These are phyloP conservation scores for Creontiades dilutus DNA, from an alignment of 2,888 invertebrate species.

Conservation along the genomic window DNA sequence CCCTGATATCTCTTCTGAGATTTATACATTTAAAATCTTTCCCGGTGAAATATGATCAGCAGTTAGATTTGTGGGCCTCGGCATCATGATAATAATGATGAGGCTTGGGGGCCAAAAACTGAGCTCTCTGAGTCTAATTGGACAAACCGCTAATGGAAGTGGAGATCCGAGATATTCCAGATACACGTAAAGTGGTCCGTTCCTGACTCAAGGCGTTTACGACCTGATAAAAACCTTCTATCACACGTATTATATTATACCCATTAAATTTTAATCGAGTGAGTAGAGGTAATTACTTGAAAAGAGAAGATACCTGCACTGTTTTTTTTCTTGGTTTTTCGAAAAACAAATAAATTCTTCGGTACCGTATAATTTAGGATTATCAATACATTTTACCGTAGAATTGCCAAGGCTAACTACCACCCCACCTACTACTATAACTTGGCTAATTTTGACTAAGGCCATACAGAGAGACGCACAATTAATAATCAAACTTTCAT, in stretches of 20 bases:
- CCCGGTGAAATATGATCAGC: background rate
- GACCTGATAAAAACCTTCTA: background rate
- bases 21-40: background rate
- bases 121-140: slow-evolving; percentile 15
- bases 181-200: slow-evolving; percentile 18
- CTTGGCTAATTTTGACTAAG: too few relatives aligned
- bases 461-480: too few relatives aligned
- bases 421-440: too few relatives aligned
- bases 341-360: too few relatives aligned
- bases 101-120: background rate
- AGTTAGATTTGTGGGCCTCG: background rate
- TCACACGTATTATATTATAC: slow-evolving; percentile 9
- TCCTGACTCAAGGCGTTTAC: slow-evolving; percentile 32
- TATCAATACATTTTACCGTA: too few relatives aligned
- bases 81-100: slow-evolving; percentile 1
- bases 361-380: too few relatives aligned
- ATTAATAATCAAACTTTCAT: too few relatives aligned
- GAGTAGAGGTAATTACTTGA: background rate
- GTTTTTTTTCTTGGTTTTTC: too few relatives aligned
- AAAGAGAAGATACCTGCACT: background rate
- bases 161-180: slow-evolving; percentile 10
- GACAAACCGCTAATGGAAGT: slow-evolving; percentile 34
- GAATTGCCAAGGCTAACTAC: too few relatives aligned
- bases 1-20: background rate
- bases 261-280: slow-evolving; percentile 40